Evolutionary conservation across 2,113 vertebrate genomes (phyloP).

Genomic region (Arvicanthis niloticus): DNA sequence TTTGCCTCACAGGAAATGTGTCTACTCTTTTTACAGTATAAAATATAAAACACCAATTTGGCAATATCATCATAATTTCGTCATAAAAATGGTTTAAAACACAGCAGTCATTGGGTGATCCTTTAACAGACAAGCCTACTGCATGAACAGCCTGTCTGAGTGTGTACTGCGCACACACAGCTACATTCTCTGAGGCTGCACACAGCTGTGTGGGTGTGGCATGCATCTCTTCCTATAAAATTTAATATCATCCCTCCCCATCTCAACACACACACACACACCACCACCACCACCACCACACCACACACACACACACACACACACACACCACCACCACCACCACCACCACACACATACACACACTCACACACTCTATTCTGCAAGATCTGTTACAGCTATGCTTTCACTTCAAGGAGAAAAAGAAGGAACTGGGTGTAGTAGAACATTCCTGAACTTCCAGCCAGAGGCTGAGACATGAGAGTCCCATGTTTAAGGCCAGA

Average conservation of each 20-base stretch:
- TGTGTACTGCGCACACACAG: neutral
- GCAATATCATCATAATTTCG: neutral
- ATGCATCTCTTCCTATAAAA: neutral
- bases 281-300: neutral
- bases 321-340: no score
- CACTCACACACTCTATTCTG: neutral
- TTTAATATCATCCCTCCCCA: neutral
- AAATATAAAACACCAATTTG: conserved; percentile 6
- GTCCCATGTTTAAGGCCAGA: neutral
- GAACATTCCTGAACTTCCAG: neutral
- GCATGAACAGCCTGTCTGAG: neutral
- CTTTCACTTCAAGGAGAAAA: conserved; percentile 23
- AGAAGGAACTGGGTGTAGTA: neutral
- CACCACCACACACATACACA: neutral
- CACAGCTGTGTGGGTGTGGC: neutral
- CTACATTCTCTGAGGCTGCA: neutral
- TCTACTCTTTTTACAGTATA: neutral
- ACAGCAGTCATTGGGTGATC: neutral
- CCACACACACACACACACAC: neutral
- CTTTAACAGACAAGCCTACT: neutral
- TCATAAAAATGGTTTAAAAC: conserved; percentile 15
- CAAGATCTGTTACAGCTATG: neutral
- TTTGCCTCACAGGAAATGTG: neutral
- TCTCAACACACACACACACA: neutral
- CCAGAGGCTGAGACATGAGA: neutral